Evolutionary conservation across 2,888 invertebrate genomes (phyloP).

Genomic region (Microplitis deprimator): DNA sequence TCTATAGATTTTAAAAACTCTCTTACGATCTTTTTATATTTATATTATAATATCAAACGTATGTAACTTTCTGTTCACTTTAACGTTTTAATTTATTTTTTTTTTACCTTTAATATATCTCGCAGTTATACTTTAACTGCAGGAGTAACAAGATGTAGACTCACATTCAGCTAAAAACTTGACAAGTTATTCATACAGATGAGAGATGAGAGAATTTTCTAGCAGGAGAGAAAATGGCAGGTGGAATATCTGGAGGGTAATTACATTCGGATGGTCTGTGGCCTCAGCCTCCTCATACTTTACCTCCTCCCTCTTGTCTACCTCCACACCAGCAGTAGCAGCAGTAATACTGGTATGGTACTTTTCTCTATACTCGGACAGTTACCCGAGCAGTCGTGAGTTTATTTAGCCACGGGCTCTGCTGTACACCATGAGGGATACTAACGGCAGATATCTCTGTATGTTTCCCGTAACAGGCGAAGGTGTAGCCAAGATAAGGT

Average conservation of each 20-base stretch:
- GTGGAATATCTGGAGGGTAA: constrained; percentile 48
- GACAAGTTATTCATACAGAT: constrained; percentile 12
- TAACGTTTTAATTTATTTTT: neutral
- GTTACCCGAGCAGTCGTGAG: constrained; percentile 45
- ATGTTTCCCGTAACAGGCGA: constrained; percentile 55
- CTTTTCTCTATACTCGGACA: constrained; percentile 34
- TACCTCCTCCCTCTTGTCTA: constrained; percentile 33
- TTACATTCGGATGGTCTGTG: constrained; percentile 50
- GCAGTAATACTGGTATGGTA: neutral
- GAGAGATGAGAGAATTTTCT: constrained; percentile 29
- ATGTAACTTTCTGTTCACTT: neutral
- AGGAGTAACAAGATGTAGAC: neutral
- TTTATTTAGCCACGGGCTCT: constrained; percentile 53
- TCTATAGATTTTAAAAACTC: no score
- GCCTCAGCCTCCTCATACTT: constrained; percentile 24
- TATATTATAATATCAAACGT: neutral
- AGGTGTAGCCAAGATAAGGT: constrained; percentile 68
- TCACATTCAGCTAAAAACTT: neutral
- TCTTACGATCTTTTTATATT: constrained; percentile 4
- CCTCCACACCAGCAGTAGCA: neutral
- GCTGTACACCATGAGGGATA: constrained; percentile 43
- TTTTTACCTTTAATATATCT: neutral
- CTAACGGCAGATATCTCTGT: constrained; percentile 61
- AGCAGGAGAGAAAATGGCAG: constrained; percentile 34
- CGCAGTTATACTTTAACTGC: neutral